Evolutionary conservation across 2,113 vertebrate species (phyloP).

Genomic region (Myotis yumanensis): DNA sequence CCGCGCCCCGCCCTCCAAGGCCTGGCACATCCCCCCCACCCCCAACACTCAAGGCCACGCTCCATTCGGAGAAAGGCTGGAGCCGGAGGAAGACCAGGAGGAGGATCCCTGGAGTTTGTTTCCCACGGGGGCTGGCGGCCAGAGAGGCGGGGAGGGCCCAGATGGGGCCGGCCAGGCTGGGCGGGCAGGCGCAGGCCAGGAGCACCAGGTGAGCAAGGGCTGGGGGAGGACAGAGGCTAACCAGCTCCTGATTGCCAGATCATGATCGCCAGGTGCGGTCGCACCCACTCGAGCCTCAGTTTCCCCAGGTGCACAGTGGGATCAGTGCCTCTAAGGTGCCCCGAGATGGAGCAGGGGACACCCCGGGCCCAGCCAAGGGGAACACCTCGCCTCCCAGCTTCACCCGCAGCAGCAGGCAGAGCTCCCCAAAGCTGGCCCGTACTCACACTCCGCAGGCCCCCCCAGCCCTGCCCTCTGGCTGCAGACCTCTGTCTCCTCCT

Average conservation of each 20-base stretch:
- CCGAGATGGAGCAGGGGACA: rapidly evolving
- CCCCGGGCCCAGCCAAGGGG: too few species aligned
- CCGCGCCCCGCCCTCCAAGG: rapidly evolving
- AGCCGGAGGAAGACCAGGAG: background rate
- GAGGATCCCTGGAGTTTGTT: constrained; percentile 66
- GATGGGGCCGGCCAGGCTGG: background rate
- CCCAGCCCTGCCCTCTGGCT: background rate
- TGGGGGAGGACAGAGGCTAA: background rate
- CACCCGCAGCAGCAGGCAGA: background rate
- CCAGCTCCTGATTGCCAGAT: rapidly evolving
- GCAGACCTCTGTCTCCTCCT: rapidly evolving
- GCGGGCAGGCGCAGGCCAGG: background rate
- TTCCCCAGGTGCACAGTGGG: background rate
- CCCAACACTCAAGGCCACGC: rapidly evolving
- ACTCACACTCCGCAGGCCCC: rapidly evolving
- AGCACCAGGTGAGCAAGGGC: background rate
- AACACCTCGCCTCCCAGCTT: rapidly evolving
- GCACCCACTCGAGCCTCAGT: background rate
- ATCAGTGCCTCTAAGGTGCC: rapidly evolving
- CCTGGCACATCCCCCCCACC: background rate
- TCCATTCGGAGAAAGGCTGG: background rate
- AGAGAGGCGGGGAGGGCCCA: background rate
- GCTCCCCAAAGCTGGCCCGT: background rate
- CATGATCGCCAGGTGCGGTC: background rate
- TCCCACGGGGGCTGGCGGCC: constrained; percentile 35